A percentile compares a stretch with the other conserved stretches of the same genome.
These are phyloP conservation scores for Pygoscelis adeliae DNA, from an alignment of 2,113 vertebrate genomes.

Conservation along the genomic window DNA sequence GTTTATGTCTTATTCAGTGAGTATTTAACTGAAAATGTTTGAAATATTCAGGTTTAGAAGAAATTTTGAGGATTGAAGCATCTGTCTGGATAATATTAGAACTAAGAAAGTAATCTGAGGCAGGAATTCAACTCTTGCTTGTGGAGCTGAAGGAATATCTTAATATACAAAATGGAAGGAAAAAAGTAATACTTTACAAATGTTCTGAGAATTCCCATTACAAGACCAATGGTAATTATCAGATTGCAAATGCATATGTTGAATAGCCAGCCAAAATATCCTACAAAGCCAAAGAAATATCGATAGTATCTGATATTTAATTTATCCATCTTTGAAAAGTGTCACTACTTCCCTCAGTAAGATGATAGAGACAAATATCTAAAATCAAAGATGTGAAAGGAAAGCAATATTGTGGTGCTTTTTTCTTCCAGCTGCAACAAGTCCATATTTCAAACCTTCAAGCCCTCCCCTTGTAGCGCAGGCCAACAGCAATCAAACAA, in stretches of 20 bases:
- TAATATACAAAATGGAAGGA: neutral
- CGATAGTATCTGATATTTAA: neutral
- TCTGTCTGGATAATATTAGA: neutral
- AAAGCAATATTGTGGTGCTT: neutral
- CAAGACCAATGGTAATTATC: neutral
- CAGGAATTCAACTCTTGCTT: neutral
- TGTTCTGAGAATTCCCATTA: neutral
- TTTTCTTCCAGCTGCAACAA: neutral
- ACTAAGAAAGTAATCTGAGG: neutral
- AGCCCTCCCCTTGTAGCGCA: rapidly evolving
- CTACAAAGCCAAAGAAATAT: neutral
- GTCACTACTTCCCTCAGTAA: neutral
- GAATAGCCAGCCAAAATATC: neutral
- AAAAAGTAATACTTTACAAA: neutral
- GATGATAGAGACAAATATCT: neutral
- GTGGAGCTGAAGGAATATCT: neutral
- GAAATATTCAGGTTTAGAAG: neutral
- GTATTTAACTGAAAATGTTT: neutral
- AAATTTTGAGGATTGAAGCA: neutral
- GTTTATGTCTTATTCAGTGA: neutral
- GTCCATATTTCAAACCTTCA: neutral
- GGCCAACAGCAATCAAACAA: neutral
- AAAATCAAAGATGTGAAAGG: neutral
- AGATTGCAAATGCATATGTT: neutral
- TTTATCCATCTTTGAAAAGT: neutral